Percentiles rank a stretch among this genome's conserved stretches.
These are phyloP conservation scores for Eristalis pertinax DNA, from an alignment of 2,888 invertebrate genomes.

Conservation along the genomic window DNA sequence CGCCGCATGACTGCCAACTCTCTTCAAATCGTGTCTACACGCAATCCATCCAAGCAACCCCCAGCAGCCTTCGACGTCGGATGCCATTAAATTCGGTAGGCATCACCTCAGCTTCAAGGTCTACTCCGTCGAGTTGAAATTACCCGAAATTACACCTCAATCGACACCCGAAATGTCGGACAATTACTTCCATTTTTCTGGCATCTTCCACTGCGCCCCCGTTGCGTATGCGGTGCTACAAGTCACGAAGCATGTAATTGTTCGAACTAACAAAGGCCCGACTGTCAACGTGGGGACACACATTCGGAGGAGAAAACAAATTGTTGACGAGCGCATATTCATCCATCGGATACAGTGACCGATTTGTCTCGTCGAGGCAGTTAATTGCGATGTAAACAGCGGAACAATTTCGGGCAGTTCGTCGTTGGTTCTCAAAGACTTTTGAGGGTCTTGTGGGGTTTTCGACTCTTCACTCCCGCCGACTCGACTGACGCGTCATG, in stretches of 20 bases:
- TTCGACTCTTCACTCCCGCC: background rate
- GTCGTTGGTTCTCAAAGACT: background rate
- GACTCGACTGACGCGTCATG: no score
- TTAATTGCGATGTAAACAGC: constrained; percentile 42
- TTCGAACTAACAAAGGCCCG: constrained; percentile 22
- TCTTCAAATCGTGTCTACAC: background rate
- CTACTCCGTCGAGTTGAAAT: constrained; percentile 14
- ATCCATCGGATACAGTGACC: constrained; percentile 12
- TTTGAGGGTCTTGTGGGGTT: background rate
- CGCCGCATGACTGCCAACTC: background rate
- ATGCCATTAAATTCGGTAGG: background rate
- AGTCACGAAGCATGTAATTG: constrained; percentile 35
- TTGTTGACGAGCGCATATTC: constrained; percentile 7
- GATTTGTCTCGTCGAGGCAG: constrained; percentile 25
- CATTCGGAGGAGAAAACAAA: background rate
- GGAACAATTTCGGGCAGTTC: constrained; percentile 26
- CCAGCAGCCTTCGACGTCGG: background rate
- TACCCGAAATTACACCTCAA: constrained; percentile 62
- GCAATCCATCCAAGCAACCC: background rate
- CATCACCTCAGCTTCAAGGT: constrained; percentile 37
- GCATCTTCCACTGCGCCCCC: background rate
- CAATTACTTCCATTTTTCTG: constrained; percentile 56
- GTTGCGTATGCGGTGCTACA: background rate
- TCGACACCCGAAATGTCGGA: constrained; percentile 43
- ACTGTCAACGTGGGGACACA: constrained; percentile 3